phyloP scores from a whole-genome alignment of 2,113 vertebrate species.

The Saccopteryx leptura region DNA sequence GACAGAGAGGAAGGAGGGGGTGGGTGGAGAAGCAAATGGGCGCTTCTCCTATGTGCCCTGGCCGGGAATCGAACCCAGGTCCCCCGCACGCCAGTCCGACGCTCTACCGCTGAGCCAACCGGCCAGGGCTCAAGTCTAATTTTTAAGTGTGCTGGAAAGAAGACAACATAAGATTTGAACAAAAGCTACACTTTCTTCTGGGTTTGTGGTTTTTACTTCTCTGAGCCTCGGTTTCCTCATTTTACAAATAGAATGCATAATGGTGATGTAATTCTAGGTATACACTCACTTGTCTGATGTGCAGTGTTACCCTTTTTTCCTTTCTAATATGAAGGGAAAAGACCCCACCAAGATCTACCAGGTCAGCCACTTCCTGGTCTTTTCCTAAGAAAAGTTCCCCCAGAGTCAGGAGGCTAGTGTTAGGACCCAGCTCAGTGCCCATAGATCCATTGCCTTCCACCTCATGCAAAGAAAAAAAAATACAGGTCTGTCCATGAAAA shows the following conservation, averaged over 20 bases:
- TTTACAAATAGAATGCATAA: background rate
- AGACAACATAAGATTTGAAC: background rate
- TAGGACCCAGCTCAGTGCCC: conserved; percentile 60
- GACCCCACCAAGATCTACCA: background rate
- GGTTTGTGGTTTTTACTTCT: conserved; percentile 25
- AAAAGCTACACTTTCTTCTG: background rate
- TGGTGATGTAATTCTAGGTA: background rate
- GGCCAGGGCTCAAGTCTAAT: too few species aligned
- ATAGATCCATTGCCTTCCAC: conserved; percentile 26
- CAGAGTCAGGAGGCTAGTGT: background rate
- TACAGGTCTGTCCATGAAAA: conserved; percentile 83
- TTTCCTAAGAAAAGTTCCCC: background rate
- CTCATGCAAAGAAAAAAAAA: conserved; percentile 81
- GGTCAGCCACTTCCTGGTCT: background rate
- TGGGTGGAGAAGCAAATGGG: too few species aligned
- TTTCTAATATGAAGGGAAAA: background rate
- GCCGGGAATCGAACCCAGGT: too few species aligned
- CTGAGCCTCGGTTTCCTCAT: background rate
- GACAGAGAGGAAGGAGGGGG: too few species aligned
- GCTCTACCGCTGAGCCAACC: too few species aligned
- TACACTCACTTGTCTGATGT: background rate
- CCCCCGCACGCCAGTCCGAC: too few species aligned
- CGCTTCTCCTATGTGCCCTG: too few species aligned
- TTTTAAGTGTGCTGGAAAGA: background rate
- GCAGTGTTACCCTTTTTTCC: background rate